Base-by-base conservation (phyloP, 2,888 invertebrate genomes). In the Chirona hameri region DNA sequence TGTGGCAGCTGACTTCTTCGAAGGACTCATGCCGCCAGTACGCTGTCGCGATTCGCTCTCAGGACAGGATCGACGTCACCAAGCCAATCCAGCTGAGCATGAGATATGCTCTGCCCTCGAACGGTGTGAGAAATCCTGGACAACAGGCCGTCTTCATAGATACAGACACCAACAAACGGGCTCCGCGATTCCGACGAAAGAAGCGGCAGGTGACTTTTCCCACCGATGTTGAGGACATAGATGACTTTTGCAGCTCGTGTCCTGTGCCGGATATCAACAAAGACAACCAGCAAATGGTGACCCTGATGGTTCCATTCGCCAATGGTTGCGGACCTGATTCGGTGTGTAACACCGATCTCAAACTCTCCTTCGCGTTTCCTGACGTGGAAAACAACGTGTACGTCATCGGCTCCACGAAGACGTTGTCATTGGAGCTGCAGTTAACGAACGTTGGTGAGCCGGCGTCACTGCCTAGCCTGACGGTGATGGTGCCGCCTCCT, bases 241-340 rank as follows among this genome's bases (percentile, higher is more conserved):
- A 83, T 27, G 76, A 81, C 52, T 86, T 86, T 82, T 86, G 86
- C 83, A 81, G 84, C 39, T 84, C 81, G 15, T 86, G 86, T 80
- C 86, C 86, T 0, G 81, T 85, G 18, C 52, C 27, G 15, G 48
- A 80, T 52, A 82, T 84, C 18, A 83, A 84, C 76, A 39, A 55
- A 18, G 60, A 48, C n/a, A 76, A 83, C 15, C 76, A 82, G 15
- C 84, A 29, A 27, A 46, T 39, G 15, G 46, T 82, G 5, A 82
- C 82, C 4, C 60, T 83, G 15, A 57, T 81, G 82, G 2, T 84
- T 89, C 39, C 87, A 87, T 48, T 87, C 79, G 88, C 90, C 0
- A 88, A 89, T 79, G 91, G 90, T 82, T 92, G 91, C 85, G 91
- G 91, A 0, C 88, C 89, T 24, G 91, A 91, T 83, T 87, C 90